Evolutionary conservation across 2,113 vertebrate genomes (phyloP), one percentile per base, ranked within the genome.

Genomic region (Rhegmatorhina hoffmannsi): DNA sequence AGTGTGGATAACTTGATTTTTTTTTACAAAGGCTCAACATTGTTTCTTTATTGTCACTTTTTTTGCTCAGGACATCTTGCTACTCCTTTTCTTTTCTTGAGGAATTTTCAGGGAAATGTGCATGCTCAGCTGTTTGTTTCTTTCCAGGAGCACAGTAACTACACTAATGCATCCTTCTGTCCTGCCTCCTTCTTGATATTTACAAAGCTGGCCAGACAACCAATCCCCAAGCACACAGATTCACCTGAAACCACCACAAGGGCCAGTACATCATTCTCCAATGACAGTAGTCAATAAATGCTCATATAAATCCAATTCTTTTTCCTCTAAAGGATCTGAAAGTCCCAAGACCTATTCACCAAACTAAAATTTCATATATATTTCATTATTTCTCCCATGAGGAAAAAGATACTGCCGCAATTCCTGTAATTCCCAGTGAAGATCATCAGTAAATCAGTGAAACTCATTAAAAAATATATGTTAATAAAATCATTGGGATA

Each of bases 241-340:
- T 77, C 17, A 62, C 20, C 46, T 55, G 40, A 50, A 14, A 86
- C 18, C 5, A 63, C 24, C 0, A 0, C 2, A 4, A 26, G 2
- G 2, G 43, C 6, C 17, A 50, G 20, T n/a, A 34, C 14, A 49
- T 75, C 21, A 16, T 50, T 78, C 47, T 75, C 18, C 26, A 78
- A 29, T 47, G n/a, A n/a, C 16, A 50, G 19, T n/a, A 82, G 49
- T 80, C 33, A 43, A 13, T 77, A 84, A 92, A 77, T n/a, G 59
- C 9, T 84, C 43, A 38, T 33, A 40, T 50, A 80, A 90, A 90
- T 60, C 15, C 2, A 67, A 55, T 52, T 74, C 17, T 33, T 64
- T 93, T 94, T 73, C 29, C 12, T 81, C 28, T 40, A 72, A 84
- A 82, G 26, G 33, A 64, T 60, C 58, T 82, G 31, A 89, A 94